phyloP scores from a whole-genome alignment of 1,140 invertebrate genomes.

The Tyrophagus putrescentiae region DNA sequence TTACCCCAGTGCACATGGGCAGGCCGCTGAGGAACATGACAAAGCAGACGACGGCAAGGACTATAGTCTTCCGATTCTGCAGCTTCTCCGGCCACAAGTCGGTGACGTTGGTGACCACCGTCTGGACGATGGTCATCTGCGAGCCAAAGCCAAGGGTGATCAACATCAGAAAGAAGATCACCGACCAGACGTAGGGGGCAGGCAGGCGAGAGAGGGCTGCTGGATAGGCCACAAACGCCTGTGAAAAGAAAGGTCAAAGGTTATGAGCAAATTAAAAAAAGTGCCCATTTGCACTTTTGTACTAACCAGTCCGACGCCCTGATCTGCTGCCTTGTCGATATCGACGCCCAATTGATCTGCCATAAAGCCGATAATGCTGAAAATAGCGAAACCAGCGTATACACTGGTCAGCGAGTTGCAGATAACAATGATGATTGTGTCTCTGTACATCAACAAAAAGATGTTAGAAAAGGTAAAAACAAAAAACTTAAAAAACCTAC shows the following conservation, averaged over 20 bases:
- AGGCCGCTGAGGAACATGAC: conserved; percentile 33
- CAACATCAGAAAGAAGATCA: conserved; percentile 5
- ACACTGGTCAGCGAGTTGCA: conserved; percentile 33
- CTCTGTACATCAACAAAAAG: conserved; percentile 27
- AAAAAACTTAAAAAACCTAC: conserved; percentile 25
- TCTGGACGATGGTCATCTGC: conserved; percentile 27
- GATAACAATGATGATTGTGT: conserved; percentile 31
- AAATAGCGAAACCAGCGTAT: conserved; percentile 34
- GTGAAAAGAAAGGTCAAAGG: too few relatives aligned
- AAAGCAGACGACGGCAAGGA: not conserved
- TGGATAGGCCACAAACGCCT: conserved; percentile 13
- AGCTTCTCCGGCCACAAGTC: conserved; percentile 29
- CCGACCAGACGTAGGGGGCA: not conserved
- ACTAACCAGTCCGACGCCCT: conserved; percentile 24
- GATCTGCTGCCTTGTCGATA: conserved; percentile 28
- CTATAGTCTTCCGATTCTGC: not conserved
- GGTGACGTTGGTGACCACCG: conserved; percentile 30
- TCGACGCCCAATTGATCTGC: conserved; percentile 33
- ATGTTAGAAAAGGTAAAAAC: not conserved
- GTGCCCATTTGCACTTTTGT: too few relatives aligned
- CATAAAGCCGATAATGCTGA: conserved; percentile 34
- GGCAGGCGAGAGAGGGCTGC: conserved; percentile 9
- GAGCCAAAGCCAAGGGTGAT: not conserved
- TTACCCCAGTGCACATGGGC: conserved; percentile 35
- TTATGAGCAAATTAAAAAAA: too few relatives aligned